Evolutionary conservation across 1,140 invertebrate species (phyloP), one percentile per base, ranked within the genome.

Genomic region (Drosophila lini): DNA sequence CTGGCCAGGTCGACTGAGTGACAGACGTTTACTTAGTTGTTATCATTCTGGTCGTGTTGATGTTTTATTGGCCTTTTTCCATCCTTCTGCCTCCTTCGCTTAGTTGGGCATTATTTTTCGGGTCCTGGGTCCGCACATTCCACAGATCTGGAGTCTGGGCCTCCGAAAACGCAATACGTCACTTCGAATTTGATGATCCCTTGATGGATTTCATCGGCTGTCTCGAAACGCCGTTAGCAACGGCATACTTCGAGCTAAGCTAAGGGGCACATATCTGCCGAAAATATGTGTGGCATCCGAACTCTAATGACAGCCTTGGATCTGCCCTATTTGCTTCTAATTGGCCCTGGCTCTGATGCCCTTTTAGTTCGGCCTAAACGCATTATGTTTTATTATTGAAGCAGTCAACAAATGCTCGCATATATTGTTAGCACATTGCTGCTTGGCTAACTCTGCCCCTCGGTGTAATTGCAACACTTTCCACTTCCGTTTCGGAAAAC

Each of bases 1-100:
- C 83, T 88, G 83, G 34, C 75, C 83, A 77, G 59, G 58, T 83
- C 83, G 79, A 59, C 80, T 59, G 83, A 86, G 83, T 86, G 82
- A 86, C 83, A 88, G 80, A 86, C 83, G 80, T 80, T 88, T 88
- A 88, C 83, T 86, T 88, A 86, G 83, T 86, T 80, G 83, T 86
- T 86, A 88, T 86, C 81, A 86, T 86, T 88, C 83, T 86, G 61
- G 41, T 86, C 83, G 83, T 86, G 83, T 86, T 86, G 83, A 86
- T 86, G 84, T 86, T 88, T 86, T 86, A 86, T 86, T 88, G 83
- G 76, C 47, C 45, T 60, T 75, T 76, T 65, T 53, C 13, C 36
- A 22, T 13, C 25, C 9, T 40, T 34, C 34, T 53, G 25, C 44
- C n/a, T 48, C 38, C 22, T 25, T 36, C 64, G 40, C 52, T 70